Percentiles rank a stretch among this genome's conserved stretches.
These are phyloP conservation scores for Leptinotarsa juncta DNA, from an alignment of 2,888 invertebrate species.

Conservation along the genomic window DNA sequence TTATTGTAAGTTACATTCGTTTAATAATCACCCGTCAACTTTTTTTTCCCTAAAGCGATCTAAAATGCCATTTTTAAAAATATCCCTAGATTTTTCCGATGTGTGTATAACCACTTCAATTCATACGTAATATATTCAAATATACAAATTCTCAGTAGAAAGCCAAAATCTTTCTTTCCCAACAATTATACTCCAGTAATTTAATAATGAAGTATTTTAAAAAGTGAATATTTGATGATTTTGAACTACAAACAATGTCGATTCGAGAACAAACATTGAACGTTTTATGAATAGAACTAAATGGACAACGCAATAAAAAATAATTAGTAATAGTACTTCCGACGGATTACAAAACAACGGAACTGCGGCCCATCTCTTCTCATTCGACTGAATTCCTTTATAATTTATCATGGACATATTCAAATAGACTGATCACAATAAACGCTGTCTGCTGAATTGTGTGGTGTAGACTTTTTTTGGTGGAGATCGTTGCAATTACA, in stretches of 20 bases:
- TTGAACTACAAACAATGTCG: not conserved
- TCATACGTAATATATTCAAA: no score
- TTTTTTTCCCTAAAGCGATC: no score
- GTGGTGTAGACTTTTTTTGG: constrained; percentile 3
- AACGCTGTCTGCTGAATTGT: not conserved
- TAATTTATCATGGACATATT: constrained; percentile 28
- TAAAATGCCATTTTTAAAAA: no score
- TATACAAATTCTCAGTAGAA: no score
- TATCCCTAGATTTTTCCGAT: no score
- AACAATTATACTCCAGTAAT: no score
- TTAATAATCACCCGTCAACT: no score
- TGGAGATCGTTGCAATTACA: not conserved
- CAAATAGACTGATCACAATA: constrained; percentile 5
- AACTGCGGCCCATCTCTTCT: constrained; percentile 56
- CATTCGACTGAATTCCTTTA: constrained; percentile 44
- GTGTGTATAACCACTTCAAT: no score
- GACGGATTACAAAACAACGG: constrained; percentile 55
- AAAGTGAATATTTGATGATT: not conserved
- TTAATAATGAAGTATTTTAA: not conserved
- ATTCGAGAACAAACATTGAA: not conserved
- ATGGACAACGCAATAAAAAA: constrained; percentile 26
- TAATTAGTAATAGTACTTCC: constrained; percentile 42
- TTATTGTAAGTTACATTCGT: no score
- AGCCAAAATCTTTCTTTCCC: no score
- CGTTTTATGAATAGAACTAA: not conserved